These are phyloP conservation scores for Neoitamus cyanurus DNA, from an alignment of 2,888 invertebrate genomes.

Conservation along the genomic window DNA sequence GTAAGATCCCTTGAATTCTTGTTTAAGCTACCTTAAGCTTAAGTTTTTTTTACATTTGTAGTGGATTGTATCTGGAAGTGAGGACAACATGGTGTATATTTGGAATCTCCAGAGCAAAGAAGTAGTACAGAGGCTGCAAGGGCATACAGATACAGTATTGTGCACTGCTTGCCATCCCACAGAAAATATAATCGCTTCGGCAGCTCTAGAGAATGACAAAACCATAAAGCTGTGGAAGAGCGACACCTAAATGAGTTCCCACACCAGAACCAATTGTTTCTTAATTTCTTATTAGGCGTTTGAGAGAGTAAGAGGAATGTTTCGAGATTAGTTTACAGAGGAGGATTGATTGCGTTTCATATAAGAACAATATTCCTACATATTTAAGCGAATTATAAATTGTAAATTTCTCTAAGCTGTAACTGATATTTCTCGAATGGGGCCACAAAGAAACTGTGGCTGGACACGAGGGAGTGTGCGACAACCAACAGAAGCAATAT, in stretches of 20 bases:
- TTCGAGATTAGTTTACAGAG: not conserved
- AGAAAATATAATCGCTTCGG: constrained; percentile 99
- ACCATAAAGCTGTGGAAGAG: constrained; percentile 99
- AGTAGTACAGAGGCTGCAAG: constrained; percentile 96
- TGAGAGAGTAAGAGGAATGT: not conserved
- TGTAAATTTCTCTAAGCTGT: not conserved
- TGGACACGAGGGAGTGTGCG: not conserved
- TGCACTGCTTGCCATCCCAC: constrained; percentile 99
- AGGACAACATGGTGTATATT: constrained; percentile 98
- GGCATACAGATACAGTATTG: constrained; percentile 95
- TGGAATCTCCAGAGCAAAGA: constrained; percentile 99
- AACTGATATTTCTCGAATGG: not conserved
- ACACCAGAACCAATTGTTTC: not conserved
- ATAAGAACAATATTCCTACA: not conserved
- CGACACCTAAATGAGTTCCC: constrained; percentile 75
- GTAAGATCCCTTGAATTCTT: constrained; percentile 67
- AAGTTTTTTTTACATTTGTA: constrained; percentile 64
- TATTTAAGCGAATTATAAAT: not conserved
- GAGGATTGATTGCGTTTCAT: not conserved
- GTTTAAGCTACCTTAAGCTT: not conserved
- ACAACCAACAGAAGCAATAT: not conserved
- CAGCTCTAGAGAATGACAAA: constrained; percentile 97
- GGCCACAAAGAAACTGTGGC: not conserved
- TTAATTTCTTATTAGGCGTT: not conserved
- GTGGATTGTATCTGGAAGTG: constrained; percentile 99